These are phyloP conservation scores for Archaeoteleia sp. DNA, from an alignment of 2,888 invertebrate species.

Conservation along the genomic window DNA sequence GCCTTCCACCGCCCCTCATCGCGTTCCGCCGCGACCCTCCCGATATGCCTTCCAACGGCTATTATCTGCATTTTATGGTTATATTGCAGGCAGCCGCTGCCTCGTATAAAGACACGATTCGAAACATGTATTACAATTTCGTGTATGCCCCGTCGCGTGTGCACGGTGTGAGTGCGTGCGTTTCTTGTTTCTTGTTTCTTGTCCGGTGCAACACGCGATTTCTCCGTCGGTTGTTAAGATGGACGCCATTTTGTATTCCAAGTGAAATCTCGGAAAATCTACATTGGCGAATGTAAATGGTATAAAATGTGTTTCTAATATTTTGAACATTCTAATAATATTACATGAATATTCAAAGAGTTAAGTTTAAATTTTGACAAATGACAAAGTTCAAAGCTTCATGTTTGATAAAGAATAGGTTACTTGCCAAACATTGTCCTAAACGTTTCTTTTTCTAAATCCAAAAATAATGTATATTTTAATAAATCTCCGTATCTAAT, in stretches of 20 bases:
- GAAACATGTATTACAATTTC: slow-evolving; percentile 68
- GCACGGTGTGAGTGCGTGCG: slow-evolving; percentile 46
- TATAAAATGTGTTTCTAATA: too few species aligned
- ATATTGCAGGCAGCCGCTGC: slow-evolving; percentile 70
- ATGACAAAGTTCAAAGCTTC: too few species aligned
- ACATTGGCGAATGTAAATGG: too few species aligned
- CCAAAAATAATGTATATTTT: too few species aligned
- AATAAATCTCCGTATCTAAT: too few species aligned
- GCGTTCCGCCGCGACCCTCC: slow-evolving; percentile 61
- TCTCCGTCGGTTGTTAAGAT: slow-evolving; percentile 46
- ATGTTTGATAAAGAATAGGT: too few species aligned
- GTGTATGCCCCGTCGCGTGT: slow-evolving; percentile 55
- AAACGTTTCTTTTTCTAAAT: too few species aligned
- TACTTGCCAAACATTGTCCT: too few species aligned
- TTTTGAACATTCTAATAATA: too few species aligned
- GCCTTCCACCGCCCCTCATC: slow-evolving; percentile 40
- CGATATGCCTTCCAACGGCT: slow-evolving; percentile 63
- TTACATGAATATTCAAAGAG: too few species aligned
- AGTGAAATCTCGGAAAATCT: slow-evolving; percentile 33
- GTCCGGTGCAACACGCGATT: slow-evolving; percentile 56
- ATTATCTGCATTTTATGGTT: slow-evolving; percentile 75
- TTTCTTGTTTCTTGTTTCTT: slow-evolving; percentile 30
- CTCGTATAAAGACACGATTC: slow-evolving; percentile 65
- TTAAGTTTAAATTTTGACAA: too few species aligned
- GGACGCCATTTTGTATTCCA: slow-evolving; percentile 42